Base-by-base conservation (phyloP, 2,797 vertebrate genomes). In the Acanthopagrus latus region DNA sequence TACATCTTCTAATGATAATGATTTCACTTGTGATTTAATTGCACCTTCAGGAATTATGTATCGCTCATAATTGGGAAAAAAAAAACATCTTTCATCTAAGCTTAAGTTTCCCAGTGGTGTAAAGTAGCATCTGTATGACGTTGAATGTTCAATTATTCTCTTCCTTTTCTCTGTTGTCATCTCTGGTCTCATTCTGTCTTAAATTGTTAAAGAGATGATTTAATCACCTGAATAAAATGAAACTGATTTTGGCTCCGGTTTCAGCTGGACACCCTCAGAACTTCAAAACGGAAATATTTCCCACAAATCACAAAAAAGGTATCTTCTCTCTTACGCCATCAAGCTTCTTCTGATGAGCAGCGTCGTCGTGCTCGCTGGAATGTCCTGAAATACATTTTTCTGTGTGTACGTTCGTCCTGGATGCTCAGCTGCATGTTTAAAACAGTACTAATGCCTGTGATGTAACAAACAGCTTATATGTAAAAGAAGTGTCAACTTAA, bases 221-320 rank as follows among this genome's bases (percentile, higher is more conserved):
- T 29, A 71, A 65, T 63, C 41, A 54, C 56, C 59, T 88, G 86
- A 75, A 52, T 76, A 18, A 85, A 91, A 83, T 82, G 33, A 85
- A 83, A 76, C 72, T 84, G 55, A 82, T 83, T 93, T 82, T 94
- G 87, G 64, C 78, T 94, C 78, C 74, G 82, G 77, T 95, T 94
- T 93, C 93, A 96, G 95, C 95, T 91, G 95, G 95, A 95, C 95
- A 96, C 82, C 95, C 95, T 83, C 95, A 96, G 95, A 96, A 95
- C 95, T 96, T 96, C 95, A 96, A 96, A 95, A 95, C 95, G 77
- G 95, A 96, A 95, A 96, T 96, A 92, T 96, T 96, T 88, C 95
- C 95, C 83, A 90, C 95, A 86, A 96, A 96, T 95, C 95, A 94
- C 94, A 96, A 96, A 94, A 96, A 96, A 96, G 95, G 95, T 96